Evolutionary conservation across 1,140 invertebrate species (phyloP), one percentile per base, ranked within the genome.

Genomic region (Magallana gigas): DNA sequence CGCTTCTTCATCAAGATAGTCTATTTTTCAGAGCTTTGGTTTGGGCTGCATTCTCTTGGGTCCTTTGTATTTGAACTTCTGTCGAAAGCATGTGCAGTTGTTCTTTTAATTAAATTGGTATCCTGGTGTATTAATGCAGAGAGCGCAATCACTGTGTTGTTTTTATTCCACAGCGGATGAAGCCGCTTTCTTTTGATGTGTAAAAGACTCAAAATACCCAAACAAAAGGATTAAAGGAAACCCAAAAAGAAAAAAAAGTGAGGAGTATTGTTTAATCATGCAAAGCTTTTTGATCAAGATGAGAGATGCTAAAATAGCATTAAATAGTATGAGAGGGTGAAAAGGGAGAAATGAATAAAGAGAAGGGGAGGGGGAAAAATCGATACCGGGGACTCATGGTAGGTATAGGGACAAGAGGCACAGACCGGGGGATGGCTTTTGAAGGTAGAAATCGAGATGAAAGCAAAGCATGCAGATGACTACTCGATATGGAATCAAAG

Each of bases 101-200:
- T 84, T 84, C 83, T 84, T 84, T 84, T 84, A 84, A 84, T 84
- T 84, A 84, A 84, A 59, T 60, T 84, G 59, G 83, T 60, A 84
- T 57, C 23, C 36, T 29, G 23, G 81, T 57, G 59, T 62, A 84
- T 62, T 62, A 84, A 84, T 84, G 58, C 68, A 29, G 29, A 29
- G 29, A 76, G 23, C 23, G 60, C 57, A 84, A 59, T 62, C 56
- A 84, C 18, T 60, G 56, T 36, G 56, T 59, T 84, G 57, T 36
- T 84, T 48, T 84, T 84, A 60, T 60, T 59, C 60, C 57, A 62
- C 60, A 59, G 83, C 11, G 56, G 57, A 84, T 76, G 68, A 76
- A 76, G 18, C 29, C 59, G 1, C 60, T 62, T 84, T 56, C 57
- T 23, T 84, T 84, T 84, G 83, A 84, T 84, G 57, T 84, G 56